Evolutionary conservation across 2,113 vertebrate genomes (phyloP), one percentile per base, ranked within the genome.

Genomic region (Chlorodrepanis virens): DNA sequence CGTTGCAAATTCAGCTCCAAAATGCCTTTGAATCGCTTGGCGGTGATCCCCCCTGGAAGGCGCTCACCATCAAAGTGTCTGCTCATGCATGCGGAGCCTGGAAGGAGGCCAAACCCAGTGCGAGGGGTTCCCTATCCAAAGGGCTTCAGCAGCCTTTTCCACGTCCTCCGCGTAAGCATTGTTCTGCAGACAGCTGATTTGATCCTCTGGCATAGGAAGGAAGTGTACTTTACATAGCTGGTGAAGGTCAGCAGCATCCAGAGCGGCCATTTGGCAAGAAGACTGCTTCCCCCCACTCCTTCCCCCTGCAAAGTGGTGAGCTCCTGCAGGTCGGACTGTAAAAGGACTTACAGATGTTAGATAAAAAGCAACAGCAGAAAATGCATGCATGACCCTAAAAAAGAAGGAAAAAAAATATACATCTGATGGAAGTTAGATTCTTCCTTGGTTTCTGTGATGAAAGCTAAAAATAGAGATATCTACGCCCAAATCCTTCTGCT

Each of bases 151-250:
- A 47, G 90, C 78, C 61, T 85, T 85, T 94, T 94, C 79, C 84
- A 44, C 2, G 2, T 64, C 5, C 6, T 65, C 74, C 1, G 0
- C 2, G 0, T 2, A 12, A 54, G 87, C 85, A 93, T 94, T 96
- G 95, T 95, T 95, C 89, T 88, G 83, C 88, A 54, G 83, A 93
- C 80, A 90, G 83, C 86, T 90, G 90, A 95, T 79, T 8, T 53
- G 71, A 92, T 86, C 82, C 92, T 91, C 50, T 88, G 83, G 87
- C 78, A 79, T 85, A 93, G 97, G 97, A 96, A 97, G 97, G 96
- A 97, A 97, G 96, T 57, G 90, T 90, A 42, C 80, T 95, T 91
- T 87, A 35, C 96, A 88, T 50, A 63, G 81, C 89, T 96, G 64
- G 79, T 39, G 77, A 94, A 89, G 93, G 94, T 90, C 94, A 96